A percentile compares a stretch with the other conserved stretches of the same genome.
These are phyloP conservation scores for Sarcophaga rosellei DNA, from an alignment of 2,888 invertebrate species.

Conservation along the genomic window DNA sequence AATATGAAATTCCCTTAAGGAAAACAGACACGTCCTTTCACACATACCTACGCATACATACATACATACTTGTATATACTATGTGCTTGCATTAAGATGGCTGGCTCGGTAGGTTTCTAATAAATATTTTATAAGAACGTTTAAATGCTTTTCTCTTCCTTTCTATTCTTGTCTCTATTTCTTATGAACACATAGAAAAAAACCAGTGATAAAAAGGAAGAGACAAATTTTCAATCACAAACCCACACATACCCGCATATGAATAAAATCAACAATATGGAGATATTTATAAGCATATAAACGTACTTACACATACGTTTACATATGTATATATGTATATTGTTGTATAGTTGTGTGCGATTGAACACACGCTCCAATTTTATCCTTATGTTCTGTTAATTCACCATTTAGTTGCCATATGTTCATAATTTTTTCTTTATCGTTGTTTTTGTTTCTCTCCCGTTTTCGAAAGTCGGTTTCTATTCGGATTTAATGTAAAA, in stretches of 20 bases:
- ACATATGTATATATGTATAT: not conserved
- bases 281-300: not conserved
- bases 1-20: conserved; percentile 28
- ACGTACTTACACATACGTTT: not conserved
- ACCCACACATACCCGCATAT: not conserved
- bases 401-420: conserved; percentile 65
- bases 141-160: not conserved
- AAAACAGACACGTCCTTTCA: conserved; percentile 1
- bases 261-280: not conserved
- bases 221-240: conserved; percentile 7
- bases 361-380: not conserved
- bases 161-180: no score
- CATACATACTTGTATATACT: not conserved
- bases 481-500: conserved; percentile 39
- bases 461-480: not conserved
- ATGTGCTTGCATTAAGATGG: not conserved
- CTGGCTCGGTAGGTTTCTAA: not conserved
- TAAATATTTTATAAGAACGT: not conserved
- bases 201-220: not conserved
- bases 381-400: conserved; percentile 63
- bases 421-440: conserved; percentile 53
- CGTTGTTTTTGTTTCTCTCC: conserved; percentile 9
- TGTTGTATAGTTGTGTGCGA: not conserved
- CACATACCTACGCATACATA: not conserved
- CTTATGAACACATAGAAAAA: not conserved